Conservation (phyloP, 2,888 invertebrate genomes). For the Cheiracanthium punctorium region DNA sequence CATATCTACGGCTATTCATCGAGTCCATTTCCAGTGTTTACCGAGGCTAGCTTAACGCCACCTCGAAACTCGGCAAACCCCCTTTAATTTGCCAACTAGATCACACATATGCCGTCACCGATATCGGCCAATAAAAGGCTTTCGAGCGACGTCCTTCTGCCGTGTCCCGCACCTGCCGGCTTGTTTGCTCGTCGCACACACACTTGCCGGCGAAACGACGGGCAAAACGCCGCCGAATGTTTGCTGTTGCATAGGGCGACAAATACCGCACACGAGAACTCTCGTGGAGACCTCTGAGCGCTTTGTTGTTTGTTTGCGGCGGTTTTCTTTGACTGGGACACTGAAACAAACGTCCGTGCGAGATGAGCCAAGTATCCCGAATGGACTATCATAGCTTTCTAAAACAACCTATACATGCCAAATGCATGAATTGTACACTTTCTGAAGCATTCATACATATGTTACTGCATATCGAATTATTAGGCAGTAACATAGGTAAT, state of each 20-base stretch:
- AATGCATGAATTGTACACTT: too few species aligned
- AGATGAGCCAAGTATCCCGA: too few species aligned
- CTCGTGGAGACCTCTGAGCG: neutral
- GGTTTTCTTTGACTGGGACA: neutral
- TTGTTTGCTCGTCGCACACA: neutral
- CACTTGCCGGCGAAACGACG: neutral
- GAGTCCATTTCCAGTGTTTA: neutral
- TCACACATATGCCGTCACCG: neutral
- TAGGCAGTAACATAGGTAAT: too few species aligned
- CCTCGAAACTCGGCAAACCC: neutral
- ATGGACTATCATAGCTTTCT: too few species aligned
- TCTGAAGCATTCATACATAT: too few species aligned
- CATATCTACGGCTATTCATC: neutral
- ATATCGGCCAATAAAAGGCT: slow-evolving; percentile 3
- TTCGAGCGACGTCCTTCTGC: neutral
- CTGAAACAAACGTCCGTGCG: too few species aligned
- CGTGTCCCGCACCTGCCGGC: neutral
- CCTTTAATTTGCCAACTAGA: neutral
- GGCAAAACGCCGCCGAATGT: neutral
- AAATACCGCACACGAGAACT: neutral
- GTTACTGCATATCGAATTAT: too few species aligned
- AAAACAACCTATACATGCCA: too few species aligned
- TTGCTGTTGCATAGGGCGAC: neutral
- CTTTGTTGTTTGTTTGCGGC: neutral
- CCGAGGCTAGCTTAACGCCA: neutral